These are phyloP conservation scores for Nomia melanderi DNA, from an alignment of 1,140 invertebrate species.

Conservation along the genomic window DNA sequence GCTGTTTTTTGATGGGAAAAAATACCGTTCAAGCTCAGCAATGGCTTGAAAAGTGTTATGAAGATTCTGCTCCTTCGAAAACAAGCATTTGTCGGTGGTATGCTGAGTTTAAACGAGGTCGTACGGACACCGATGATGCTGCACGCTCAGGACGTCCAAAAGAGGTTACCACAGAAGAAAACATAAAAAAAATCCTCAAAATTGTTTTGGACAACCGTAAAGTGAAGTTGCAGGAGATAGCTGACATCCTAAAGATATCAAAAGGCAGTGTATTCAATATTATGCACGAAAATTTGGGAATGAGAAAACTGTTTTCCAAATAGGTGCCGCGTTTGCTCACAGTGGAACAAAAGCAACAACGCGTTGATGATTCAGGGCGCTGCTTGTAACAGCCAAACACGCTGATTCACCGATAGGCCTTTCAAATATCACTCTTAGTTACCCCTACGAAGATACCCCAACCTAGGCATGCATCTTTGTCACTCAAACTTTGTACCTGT, in stretches of 20 bases:
- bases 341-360: constrained; percentile 32
- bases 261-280: too few species aligned
- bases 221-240: neutral
- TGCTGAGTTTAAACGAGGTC: constrained; percentile 35
- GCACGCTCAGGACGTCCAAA: constrained; percentile 60
- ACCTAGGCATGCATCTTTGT: too few species aligned
- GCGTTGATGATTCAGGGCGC: constrained; percentile 39
- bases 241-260: too few species aligned
- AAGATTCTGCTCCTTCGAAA: constrained; percentile 65
- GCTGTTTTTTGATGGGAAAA: constrained; percentile 30
- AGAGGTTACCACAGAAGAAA: constrained; percentile 44
- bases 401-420: too few species aligned
- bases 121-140: constrained; percentile 62
- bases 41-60: constrained; percentile 61
- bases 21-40: constrained; percentile 11
- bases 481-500: too few species aligned
- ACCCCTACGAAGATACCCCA: too few species aligned
- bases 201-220: constrained; percentile 34
- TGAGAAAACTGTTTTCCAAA: constrained; percentile 25
- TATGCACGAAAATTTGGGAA: constrained; percentile 1
- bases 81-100: constrained; percentile 65
- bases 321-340: constrained; percentile 46
- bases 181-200: constrained; percentile 45
- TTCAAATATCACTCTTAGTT: too few species aligned
- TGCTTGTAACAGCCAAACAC: too few species aligned